Conservation (phyloP, 2,888 invertebrate species). For the Charanyca ferruginea region DNA sequence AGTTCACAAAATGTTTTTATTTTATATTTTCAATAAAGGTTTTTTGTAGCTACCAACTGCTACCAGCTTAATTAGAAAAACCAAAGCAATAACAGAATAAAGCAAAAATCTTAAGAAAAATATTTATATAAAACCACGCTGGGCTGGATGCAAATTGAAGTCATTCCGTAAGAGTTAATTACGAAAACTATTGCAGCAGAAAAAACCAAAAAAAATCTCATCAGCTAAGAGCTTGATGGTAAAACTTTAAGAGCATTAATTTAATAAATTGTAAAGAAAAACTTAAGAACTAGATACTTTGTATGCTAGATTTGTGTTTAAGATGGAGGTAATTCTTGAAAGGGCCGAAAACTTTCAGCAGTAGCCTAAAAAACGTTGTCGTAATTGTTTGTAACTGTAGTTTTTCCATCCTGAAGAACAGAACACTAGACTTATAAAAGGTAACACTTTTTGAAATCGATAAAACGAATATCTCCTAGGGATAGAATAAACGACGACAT, state of each 20-base stretch:
- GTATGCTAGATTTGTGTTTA: conserved; percentile 5
- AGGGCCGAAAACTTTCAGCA: not conserved
- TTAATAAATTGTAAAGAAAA: conserved; percentile 44
- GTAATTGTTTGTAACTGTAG: no score
- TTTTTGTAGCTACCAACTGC: not conserved
- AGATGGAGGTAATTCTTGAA: not conserved
- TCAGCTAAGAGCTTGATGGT: conserved; percentile 66
- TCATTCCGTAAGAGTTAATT: conserved; percentile 46
- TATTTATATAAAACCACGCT: conserved; percentile 9
- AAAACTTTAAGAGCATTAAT: conserved; percentile 40
- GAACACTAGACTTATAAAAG: no score
- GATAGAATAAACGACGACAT: not conserved
- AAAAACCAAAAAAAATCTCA: conserved; percentile 54
- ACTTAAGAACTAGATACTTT: conserved; percentile 14
- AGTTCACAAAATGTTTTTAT: not conserved
- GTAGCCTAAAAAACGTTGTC: no score
- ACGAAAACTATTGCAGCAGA: conserved; percentile 55
- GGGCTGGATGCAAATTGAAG: conserved; percentile 39
- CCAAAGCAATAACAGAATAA: conserved; percentile 6
- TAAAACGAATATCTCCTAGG: not conserved
- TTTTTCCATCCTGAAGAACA: no score
- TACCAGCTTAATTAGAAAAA: conserved; percentile 23
- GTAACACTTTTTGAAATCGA: no score
- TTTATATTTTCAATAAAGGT: not conserved
- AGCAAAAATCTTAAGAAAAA: not conserved